Conservation (phyloP, 2,797 vertebrate genomes). For the Vultur gryphus region DNA sequence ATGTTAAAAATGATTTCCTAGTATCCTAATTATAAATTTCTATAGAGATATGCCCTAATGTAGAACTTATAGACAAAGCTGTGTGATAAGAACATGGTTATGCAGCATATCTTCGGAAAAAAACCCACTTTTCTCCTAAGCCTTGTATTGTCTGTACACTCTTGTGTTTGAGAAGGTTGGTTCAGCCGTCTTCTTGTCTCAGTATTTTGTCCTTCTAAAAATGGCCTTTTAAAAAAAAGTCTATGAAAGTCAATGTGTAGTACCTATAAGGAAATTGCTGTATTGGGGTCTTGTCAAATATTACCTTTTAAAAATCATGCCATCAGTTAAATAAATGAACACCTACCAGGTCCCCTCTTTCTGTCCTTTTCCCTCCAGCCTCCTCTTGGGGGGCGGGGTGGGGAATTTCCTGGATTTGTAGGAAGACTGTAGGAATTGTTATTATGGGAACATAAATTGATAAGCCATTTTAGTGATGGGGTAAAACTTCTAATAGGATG, state of each 20-base stretch:
- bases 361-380: background rate
- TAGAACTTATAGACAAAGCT: conserved; percentile 8
- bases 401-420: background rate
- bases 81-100: conserved; percentile 36
- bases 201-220: conserved; percentile 43
- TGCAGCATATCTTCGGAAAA: conserved; percentile 37
- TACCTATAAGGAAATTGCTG: background rate
- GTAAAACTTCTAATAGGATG: background rate
- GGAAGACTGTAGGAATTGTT: background rate
- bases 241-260: background rate
- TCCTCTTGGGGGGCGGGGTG: background rate
- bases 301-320: background rate
- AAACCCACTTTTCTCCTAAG: conserved; percentile 19
- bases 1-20: conserved; percentile 37
- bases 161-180: conserved; percentile 6
- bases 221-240: conserved; percentile 46
- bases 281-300: background rate
- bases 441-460: background rate
- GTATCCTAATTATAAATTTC: background rate
- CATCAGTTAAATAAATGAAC: background rate
- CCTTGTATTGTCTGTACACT: conserved; percentile 40
- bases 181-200: background rate
- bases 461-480: conserved; percentile 13
- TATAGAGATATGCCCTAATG: background rate
- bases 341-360: background rate